Evolutionary conservation across 2,113 vertebrate genomes (phyloP), one percentile per base, ranked within the genome.

Genomic region (Myrmophylax atrothorax): DNA sequence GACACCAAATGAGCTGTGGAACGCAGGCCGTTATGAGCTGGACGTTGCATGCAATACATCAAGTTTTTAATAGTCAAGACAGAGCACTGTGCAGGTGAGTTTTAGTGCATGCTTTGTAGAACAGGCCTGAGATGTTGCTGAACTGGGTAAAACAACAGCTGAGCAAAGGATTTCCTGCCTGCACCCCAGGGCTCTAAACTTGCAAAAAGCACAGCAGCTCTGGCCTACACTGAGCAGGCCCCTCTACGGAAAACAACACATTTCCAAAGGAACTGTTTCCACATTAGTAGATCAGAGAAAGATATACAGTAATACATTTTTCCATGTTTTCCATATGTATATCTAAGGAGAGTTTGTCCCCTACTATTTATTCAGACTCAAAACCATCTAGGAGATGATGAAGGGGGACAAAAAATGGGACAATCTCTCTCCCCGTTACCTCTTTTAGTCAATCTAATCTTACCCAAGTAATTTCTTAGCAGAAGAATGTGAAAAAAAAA

Each of bases 1-100:
- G 6, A 88, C 38, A 93, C 52, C 90, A 90, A 96, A 96, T 90
- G 94, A 96, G 92, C 87, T 96, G 92, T 94, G 85, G 16, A 93
- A 90, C 17, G 1, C 59, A 46, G 82, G 70, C 91, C 1, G 3
- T 94, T 92, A 93, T 24, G 87, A 79, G 68, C 6, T 70, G 93
- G 92, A 55, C 87, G 44, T 37, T 14, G 63, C 31, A 56, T 56
- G 72, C 85, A 31, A 95, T 95, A 55, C 47, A 95, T 96, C 95
- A 95, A 80, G 63, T 47, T 86, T 49, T 77, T 67, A 91, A 50
- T 7, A 83, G 89, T 11, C 7, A 25, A 64, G 69, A 33, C 38
- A n/a, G 37, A 66, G 78, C 44, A 4, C 38, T 9, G 70, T 40
- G 75, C 93, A 94, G 90, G 93, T 84, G 64, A 91, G 82, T 33